Evolutionary conservation across 2,113 vertebrate species (phyloP).

Genomic region (Pyxicephalus adspersus): DNA sequence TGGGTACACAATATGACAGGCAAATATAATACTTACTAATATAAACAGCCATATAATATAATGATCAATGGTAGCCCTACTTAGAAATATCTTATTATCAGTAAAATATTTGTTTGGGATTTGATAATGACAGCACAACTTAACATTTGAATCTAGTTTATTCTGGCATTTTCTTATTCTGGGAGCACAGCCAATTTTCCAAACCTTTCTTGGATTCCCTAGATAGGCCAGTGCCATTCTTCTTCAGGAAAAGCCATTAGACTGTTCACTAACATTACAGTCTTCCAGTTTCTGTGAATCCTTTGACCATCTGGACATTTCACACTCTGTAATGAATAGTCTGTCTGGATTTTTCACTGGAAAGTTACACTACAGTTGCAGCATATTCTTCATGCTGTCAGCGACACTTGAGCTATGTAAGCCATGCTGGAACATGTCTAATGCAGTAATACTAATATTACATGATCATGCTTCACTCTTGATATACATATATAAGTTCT

Average conservation of each 20-base stretch:
- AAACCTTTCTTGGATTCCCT: neutral
- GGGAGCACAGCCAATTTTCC: neutral
- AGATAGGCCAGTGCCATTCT: neutral
- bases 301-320: slow-evolving; percentile 6
- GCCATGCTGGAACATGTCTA: neutral
- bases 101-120: too few species aligned
- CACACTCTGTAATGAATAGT: slow-evolving; percentile 31
- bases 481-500: too few species aligned
- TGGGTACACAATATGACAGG: too few species aligned
- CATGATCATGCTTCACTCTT: neutral
- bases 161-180: too few species aligned
- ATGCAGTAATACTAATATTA: neutral
- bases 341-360: slow-evolving; percentile 26
- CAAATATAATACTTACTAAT: too few species aligned
- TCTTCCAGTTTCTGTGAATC: neutral
- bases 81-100: too few species aligned
- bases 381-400: slow-evolving; percentile 4
- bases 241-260: neutral
- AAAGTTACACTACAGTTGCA: slow-evolving; percentile 33
- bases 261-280: neutral
- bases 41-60: too few species aligned
- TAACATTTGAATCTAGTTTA: too few species aligned
- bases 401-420: slow-evolving; percentile 18
- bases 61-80: too few species aligned
- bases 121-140: too few species aligned